phyloP scores from a whole-genome alignment of 2,888 invertebrate species.

The Apamea epomidion region DNA sequence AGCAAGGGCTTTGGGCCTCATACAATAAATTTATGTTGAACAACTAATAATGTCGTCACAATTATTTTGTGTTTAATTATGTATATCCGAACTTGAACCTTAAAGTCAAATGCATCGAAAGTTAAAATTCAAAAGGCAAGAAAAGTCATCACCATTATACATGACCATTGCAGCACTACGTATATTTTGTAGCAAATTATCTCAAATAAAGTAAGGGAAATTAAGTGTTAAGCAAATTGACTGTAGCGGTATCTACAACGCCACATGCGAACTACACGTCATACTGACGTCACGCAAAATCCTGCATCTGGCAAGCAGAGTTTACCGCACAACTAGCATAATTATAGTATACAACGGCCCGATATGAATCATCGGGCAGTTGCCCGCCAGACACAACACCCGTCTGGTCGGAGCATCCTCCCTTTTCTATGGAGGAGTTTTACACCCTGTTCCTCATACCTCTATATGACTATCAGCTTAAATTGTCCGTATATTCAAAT shows the following conservation, averaged over 20 bases:
- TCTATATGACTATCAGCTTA: neutral
- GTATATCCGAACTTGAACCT: neutral
- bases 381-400: too few relatives aligned
- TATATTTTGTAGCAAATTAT: neutral
- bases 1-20: constrained; percentile 88
- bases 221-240: neutral
- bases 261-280: too few relatives aligned
- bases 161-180: neutral
- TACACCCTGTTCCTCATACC: too few relatives aligned
- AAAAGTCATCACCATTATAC: neutral
- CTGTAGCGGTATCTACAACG: too few relatives aligned
- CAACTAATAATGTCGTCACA: neutral
- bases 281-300: too few relatives aligned
- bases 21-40: constrained; percentile 70
- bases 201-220: neutral
- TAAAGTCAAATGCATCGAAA: neutral
- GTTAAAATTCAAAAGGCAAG: neutral
- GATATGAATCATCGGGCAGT: too few relatives aligned
- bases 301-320: too few relatives aligned
- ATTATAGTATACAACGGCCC: too few relatives aligned
- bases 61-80: neutral
- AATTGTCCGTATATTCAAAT: neutral
- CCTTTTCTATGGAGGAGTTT: too few relatives aligned
- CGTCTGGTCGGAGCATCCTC: too few relatives aligned
- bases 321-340: too few relatives aligned